These are phyloP conservation scores for Euphonia xanthogaster DNA, from an alignment of 2,797 vertebrate species.

Conservation along the genomic window DNA sequence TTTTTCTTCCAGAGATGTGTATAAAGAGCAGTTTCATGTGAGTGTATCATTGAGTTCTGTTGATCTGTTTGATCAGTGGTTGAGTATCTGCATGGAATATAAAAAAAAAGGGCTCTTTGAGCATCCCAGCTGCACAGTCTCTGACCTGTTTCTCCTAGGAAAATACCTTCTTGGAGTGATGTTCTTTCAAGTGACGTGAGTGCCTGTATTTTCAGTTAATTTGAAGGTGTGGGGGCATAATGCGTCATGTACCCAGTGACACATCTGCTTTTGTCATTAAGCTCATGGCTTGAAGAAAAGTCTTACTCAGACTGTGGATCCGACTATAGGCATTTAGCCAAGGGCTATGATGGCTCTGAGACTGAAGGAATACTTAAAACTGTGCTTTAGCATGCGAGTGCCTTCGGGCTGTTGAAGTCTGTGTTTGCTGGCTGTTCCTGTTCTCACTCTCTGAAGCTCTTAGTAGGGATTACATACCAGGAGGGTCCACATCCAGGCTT, in stretches of 20 bases:
- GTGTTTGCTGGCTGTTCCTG: not conserved
- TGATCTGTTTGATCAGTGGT: not conserved
- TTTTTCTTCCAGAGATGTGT: not conserved
- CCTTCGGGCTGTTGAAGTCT: not conserved
- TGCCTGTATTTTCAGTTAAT: not conserved
- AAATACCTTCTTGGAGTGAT: not conserved
- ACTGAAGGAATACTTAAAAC: not conserved
- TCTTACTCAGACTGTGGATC: not conserved
- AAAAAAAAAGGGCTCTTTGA: not conserved
- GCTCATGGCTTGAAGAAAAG: not conserved
- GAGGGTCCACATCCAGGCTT: not conserved
- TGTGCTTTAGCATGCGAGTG: not conserved
- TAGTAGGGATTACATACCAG: accelerated
- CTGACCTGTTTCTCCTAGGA: not conserved
- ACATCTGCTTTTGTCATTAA: not conserved
- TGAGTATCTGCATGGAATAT: not conserved
- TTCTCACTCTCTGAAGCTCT: not conserved
- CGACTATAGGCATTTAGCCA: not conserved
- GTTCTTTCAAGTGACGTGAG: not conserved
- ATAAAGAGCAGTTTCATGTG: not conserved
- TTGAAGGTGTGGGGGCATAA: not conserved
- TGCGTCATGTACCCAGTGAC: not conserved
- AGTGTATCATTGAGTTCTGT: not conserved
- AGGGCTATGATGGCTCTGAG: not conserved
- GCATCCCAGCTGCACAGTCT: not conserved